Conservation (phyloP, 2,797 vertebrate genomes). For the Stomatorhinus walkeri region DNA sequence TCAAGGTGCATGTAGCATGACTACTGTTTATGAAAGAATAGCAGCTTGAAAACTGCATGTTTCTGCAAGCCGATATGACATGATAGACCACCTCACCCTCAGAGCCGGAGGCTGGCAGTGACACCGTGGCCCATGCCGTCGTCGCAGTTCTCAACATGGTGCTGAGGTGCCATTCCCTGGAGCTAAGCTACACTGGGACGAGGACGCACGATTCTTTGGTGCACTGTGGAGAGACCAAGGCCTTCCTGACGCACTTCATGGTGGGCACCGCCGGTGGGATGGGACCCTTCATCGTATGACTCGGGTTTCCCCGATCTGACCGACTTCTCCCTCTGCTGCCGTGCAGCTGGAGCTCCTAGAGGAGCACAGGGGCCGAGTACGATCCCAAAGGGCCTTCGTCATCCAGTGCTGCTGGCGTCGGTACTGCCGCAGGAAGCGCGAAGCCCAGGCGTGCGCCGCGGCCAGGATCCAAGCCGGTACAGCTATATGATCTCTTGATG, state of each 20-base stretch:
- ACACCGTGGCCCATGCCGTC: constrained; percentile 39
- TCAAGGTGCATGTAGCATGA: not conserved
- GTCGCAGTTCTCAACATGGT: constrained; percentile 56
- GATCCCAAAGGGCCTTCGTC: constrained; percentile 66
- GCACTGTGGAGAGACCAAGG: constrained; percentile 83
- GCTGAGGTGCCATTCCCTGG: constrained; percentile 26
- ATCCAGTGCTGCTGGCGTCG: constrained; percentile 84
- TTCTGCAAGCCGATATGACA: not conserved
- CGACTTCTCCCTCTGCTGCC: not conserved
- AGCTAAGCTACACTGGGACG: constrained; percentile 25
- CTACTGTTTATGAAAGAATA: not conserved
- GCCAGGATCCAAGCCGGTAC: constrained; percentile 86
- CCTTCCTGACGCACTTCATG: constrained; percentile 77
- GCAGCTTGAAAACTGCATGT: not conserved
- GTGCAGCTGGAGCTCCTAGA: constrained; percentile 80
- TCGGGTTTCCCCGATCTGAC: not conserved
- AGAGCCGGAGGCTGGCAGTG: constrained; percentile 42
- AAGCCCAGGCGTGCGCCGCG: constrained; percentile 54
- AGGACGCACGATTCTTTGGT: constrained; percentile 43
- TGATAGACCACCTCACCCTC: constrained; percentile 15
- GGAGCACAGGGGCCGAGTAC: constrained; percentile 55
- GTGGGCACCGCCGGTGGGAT: constrained; percentile 53
- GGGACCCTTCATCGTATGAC: not conserved
- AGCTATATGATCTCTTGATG: not conserved
- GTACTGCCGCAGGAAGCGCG: constrained; percentile 52